Base-by-base conservation (phyloP, 2,113 vertebrate genomes). In the Lethenteron reissneri region DNA sequence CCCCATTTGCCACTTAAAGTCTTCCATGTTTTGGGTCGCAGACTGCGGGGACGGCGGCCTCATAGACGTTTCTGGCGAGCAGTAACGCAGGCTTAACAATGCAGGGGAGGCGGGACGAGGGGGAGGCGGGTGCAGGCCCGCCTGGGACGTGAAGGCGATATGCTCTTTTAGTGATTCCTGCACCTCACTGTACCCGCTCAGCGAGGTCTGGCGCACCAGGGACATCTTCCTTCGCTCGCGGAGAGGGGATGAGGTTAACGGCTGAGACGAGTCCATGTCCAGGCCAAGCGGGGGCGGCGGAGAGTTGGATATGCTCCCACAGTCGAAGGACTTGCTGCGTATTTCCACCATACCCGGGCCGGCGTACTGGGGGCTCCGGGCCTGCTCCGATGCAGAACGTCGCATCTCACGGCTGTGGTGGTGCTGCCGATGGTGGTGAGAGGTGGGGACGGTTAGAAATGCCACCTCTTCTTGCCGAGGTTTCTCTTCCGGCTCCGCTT, bases 251-350 rank as follows among this genome's bases (percentile, higher is more conserved):
- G 41, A 41, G 41, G 41, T 41, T 41, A 41, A 41, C 41, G 41
- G 41, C 41, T 41, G 41, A 41, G 41, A 41, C 41, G 41, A 41
- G 41, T 41, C 41, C 41, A 41, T 41, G 41, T 41, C 41, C 41
- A 41, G 41, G 41, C 41, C 41, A 41, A 41, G 41, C 41, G 41
- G 41, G 41, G 41, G 41, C 6, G 41, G 41, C 41, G 41, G 41
- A 41, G 41, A 41, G 41, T 41, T 41, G 72, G 85, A 84, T 57
- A 89, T 77, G 58, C 80, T 88, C 75, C 88, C 89, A 74, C 82
- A 94, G 76, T 99, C 92, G 1, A 99, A 96, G 1, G 92, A 97
- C 73, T 95, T 97, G 80, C 95, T 99, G 76, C 92, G 86, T 72
- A 87, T 86, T 71, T 92, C 89, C 58, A 81, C 83, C 57, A 79